Evolutionary conservation across 2,888 invertebrate species (phyloP).

Genomic region (Liodrosophila aerea): DNA sequence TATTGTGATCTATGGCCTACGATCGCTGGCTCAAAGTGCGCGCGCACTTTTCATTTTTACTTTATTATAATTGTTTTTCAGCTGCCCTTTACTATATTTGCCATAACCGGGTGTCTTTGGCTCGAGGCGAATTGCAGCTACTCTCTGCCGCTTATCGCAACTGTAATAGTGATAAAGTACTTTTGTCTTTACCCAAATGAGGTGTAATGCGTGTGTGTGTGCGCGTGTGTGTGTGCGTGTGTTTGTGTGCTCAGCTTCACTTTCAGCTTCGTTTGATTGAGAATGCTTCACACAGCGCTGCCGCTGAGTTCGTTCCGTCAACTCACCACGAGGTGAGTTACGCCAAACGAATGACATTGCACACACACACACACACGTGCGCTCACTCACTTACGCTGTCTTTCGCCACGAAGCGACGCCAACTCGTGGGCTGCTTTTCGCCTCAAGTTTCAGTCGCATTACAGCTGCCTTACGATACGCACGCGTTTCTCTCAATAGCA

Average conservation of each 20-base stretch:
- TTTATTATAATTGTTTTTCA: constrained; percentile 10
- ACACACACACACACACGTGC: not conserved
- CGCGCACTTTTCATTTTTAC: constrained; percentile 31
- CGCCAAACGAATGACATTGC: not conserved
- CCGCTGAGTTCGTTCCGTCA: constrained; percentile 7
- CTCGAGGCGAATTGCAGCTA: constrained; percentile 46
- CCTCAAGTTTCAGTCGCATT: constrained; percentile 77
- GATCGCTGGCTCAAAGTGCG: too few species aligned
- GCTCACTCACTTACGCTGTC: constrained; percentile 10
- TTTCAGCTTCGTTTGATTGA: constrained; percentile 67
- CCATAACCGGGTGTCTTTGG: constrained; percentile 18
- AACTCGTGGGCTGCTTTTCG: constrained; percentile 40
- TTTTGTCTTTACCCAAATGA: constrained; percentile 49
- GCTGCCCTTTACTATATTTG: constrained; percentile 1
- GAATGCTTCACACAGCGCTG: constrained; percentile 49
- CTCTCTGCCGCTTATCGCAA: constrained; percentile 51
- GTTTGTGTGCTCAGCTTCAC: constrained; percentile 66
- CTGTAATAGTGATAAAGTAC: constrained; percentile 52
- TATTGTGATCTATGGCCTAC: constrained; percentile 9
- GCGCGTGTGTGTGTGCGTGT: constrained; percentile 7
- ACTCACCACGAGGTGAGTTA: constrained; percentile 52
- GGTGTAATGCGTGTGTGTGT: constrained; percentile 31
- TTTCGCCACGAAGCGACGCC: constrained; percentile 40
- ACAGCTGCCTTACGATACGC: constrained; percentile 74
- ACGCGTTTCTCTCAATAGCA: constrained; percentile 59